phyloP scores from a whole-genome alignment of 2,113 vertebrate genomes.

The Panurus biarmicus region DNA sequence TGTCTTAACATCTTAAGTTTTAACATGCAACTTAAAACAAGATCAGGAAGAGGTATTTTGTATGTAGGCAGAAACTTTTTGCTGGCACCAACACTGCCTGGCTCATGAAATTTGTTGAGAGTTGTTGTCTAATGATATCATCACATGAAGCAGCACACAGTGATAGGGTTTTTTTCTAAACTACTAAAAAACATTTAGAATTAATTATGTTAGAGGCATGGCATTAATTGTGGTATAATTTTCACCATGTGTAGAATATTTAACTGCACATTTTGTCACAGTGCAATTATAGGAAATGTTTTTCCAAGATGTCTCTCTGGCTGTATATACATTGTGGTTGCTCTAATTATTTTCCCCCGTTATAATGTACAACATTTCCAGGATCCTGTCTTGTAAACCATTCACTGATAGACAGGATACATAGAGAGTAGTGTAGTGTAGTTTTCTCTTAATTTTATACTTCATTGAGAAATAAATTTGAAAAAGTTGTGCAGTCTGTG shows the following conservation, averaged over 20 bases:
- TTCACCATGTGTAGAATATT: conserved; percentile 33
- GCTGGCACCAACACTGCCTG: neutral
- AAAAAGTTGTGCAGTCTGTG: neutral
- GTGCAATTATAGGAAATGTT: conserved; percentile 33
- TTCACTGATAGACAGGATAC: neutral
- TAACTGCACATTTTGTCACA: conserved; percentile 27
- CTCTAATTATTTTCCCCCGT: conserved; percentile 22
- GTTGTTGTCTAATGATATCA: neutral
- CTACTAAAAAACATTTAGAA: neutral
- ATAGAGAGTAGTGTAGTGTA: neutral
- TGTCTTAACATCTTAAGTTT: neutral
- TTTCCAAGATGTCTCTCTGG: conserved; percentile 25
- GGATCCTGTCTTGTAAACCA: neutral
- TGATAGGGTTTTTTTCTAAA: neutral
- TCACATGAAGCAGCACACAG: neutral
- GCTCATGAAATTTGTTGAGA: neutral
- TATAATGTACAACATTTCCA: conserved; percentile 16
- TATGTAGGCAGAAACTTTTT: neutral
- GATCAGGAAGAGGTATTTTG: neutral
- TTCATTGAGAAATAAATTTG: neutral
- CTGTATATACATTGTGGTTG: conserved; percentile 16
- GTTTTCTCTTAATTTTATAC: neutral
- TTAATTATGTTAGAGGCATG: conserved; percentile 10
- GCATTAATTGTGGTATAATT: conserved; percentile 30
- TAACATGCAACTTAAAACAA: neutral